Conservation (phyloP, 2,113 vertebrate species). For the Stictonetta naevosa region DNA sequence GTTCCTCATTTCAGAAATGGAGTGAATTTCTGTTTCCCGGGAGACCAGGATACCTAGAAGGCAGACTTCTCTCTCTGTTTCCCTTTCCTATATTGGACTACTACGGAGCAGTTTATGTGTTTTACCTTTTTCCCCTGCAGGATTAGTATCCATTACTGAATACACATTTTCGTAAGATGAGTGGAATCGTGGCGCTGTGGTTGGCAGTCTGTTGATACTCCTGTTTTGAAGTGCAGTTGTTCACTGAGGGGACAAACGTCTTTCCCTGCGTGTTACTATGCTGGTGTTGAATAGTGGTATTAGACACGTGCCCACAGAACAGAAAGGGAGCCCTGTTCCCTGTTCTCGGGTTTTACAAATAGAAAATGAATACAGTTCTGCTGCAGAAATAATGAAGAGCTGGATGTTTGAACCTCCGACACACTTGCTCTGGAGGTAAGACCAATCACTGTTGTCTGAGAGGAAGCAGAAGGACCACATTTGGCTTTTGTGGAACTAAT, state of each 20-base stretch:
- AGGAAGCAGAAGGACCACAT: not conserved
- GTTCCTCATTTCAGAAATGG: not conserved
- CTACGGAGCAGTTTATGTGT: not conserved
- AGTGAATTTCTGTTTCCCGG: constrained; percentile 41
- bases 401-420: not conserved
- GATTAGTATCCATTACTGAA: not conserved
- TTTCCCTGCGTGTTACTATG: rapidly evolving
- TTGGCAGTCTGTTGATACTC: not conserved
- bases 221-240: rapidly evolving
- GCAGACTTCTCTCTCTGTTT: constrained; percentile 13
- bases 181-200: rapidly evolving
- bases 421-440: not conserved
- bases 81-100: not conserved
- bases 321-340: not conserved
- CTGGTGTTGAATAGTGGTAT: not conserved
- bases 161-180: rapidly evolving
- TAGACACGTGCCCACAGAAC: not conserved
- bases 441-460: not conserved
- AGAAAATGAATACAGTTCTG: not conserved
- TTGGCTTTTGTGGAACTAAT: not conserved
- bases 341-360: not conserved
- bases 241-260: rapidly evolving
- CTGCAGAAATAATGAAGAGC: not conserved
- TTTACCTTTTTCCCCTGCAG: not conserved
- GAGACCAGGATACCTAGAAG: not conserved